Evolutionary conservation across 2,888 invertebrate species (phyloP).

Genomic region (Willowsia nigromaculata): DNA sequence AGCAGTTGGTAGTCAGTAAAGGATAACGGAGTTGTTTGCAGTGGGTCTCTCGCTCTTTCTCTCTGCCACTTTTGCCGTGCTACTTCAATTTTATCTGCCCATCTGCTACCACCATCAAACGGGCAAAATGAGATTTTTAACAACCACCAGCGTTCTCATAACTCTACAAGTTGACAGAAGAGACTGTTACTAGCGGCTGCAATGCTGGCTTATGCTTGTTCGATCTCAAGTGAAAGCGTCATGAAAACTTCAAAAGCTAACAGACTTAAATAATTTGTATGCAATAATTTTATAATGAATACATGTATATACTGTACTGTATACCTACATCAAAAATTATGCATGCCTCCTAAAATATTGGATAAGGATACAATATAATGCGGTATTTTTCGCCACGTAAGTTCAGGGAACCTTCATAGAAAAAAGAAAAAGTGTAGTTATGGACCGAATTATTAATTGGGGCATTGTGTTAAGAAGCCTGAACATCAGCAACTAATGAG

Average conservation of each 20-base stretch:
- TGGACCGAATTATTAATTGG: no score
- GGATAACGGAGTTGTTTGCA: not conserved
- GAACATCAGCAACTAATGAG: no score
- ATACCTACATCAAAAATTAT: no score
- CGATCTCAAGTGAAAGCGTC: not conserved
- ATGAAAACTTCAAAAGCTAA: no score
- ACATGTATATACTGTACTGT: no score
- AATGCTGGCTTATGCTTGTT: not conserved
- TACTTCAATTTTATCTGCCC: constrained; percentile 37
- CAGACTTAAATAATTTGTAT: no score
- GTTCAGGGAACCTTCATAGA: not conserved
- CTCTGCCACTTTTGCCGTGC: not conserved
- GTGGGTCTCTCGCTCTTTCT: not conserved
- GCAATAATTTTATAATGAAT: no score
- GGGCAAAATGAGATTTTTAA: constrained; percentile 47
- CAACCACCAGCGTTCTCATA: constrained; percentile 37
- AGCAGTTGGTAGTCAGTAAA: not conserved
- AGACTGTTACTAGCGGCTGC: constrained; percentile 48
- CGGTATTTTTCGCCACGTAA: no score
- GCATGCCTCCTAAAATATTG: no score
- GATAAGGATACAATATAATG: no score
- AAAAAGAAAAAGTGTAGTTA: not conserved
- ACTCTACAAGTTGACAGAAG: constrained; percentile 62
- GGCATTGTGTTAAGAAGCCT: no score
- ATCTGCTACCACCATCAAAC: constrained; percentile 69